A percentile compares a stretch with the other conserved stretches of the same genome.
phyloP scores from a whole-genome alignment of 1,140 invertebrate genomes.

The Hyposmocoma kahamanoa region DNA sequence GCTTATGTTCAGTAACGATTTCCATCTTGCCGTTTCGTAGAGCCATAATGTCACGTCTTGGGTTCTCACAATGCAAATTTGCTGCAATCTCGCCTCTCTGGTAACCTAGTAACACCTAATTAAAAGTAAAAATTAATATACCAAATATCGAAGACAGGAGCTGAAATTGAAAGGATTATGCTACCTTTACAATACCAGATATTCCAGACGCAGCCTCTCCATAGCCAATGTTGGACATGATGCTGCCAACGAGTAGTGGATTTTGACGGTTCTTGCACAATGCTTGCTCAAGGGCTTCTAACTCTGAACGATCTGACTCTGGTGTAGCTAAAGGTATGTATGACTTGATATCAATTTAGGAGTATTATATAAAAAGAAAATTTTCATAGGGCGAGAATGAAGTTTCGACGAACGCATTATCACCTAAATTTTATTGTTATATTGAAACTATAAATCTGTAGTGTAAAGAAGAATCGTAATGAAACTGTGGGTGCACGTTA shows the following conservation, averaged over 20 bases:
- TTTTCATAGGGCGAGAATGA: too few relatives aligned
- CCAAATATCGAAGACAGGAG: too few relatives aligned
- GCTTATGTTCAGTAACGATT: slow-evolving; percentile 21
- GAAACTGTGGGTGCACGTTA: too few relatives aligned
- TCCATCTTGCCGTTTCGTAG: slow-evolving; percentile 25
- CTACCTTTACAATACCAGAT: slow-evolving; percentile 75
- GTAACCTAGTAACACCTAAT: slow-evolving; percentile 40
- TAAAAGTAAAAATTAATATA: too few relatives aligned
- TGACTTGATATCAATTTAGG: too few relatives aligned
- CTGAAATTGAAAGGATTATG: too few relatives aligned
- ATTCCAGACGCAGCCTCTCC: slow-evolving; percentile 78
- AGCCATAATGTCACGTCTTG: slow-evolving; percentile 23
- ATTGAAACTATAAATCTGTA: too few relatives aligned
- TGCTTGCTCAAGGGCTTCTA: slow-evolving; percentile 37
- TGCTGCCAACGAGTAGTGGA: slow-evolving; percentile 80
- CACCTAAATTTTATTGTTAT: too few relatives aligned
- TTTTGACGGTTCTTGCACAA: slow-evolving; percentile 58
- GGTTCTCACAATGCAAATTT: slow-evolving; percentile 31
- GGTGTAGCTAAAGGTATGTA: slow-evolving; percentile 72
- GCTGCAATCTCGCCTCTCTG: slow-evolving; percentile 29
- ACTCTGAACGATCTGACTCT: slow-evolving; percentile 47
- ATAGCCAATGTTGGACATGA: slow-evolving; percentile 85
- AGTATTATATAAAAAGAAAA: too few relatives aligned
- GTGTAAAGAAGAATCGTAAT: too few relatives aligned
- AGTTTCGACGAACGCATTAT: too few relatives aligned